Base-by-base conservation (phyloP, 2,888 invertebrate species). In the Scaeva pyrastri region DNA sequence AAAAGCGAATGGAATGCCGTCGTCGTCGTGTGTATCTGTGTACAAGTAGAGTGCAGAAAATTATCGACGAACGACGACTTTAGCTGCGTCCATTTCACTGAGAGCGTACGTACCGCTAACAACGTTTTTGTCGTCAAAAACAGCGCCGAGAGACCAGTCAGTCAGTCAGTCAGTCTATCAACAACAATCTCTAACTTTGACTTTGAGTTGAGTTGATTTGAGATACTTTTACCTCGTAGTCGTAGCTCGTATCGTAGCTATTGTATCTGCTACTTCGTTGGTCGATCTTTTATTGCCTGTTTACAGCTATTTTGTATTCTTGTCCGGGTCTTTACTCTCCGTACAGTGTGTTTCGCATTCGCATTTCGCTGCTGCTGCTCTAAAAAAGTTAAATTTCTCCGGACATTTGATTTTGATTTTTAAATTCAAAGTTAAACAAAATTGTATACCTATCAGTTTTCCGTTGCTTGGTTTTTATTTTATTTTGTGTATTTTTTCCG, bases 161-260 rank as follows among this genome's bases (percentile, higher is more conserved):
- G 50, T 26, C 58, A 58, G 60, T 26, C 74, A 75, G 36, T 52
- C 58, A 19, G 58, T 31, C 48, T 50, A 62, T n/a, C 55, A 16
- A 1, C 16, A 11, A 31, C 68, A 68, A 68, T 52, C 36, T 68
- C 52, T 66, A 45, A 66, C 66, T 68, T 23, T 68, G 39, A 39
- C 68, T 68, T 68, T 68, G 31, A 31, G 31, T 31, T 31, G 31
- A 31, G 8, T 31, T 31, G 31, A 31, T 5, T 31, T 31, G 62
- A 78, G 76, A 76, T 81, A 82, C 86, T 86, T 82, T 86, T 86
- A 86, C 82, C 77, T 82, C 77, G 82, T 66, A 85, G 71, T 77
- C 31, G 31, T 31, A 31, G 8, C 31, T 31, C 31, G 31, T 31
- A 31, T 8, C 5, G 31, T 48, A 48, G 10, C 19, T 50, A 48